These are phyloP conservation scores for Platysteira castanea DNA, from an alignment of 2,113 vertebrate genomes.

Conservation along the genomic window DNA sequence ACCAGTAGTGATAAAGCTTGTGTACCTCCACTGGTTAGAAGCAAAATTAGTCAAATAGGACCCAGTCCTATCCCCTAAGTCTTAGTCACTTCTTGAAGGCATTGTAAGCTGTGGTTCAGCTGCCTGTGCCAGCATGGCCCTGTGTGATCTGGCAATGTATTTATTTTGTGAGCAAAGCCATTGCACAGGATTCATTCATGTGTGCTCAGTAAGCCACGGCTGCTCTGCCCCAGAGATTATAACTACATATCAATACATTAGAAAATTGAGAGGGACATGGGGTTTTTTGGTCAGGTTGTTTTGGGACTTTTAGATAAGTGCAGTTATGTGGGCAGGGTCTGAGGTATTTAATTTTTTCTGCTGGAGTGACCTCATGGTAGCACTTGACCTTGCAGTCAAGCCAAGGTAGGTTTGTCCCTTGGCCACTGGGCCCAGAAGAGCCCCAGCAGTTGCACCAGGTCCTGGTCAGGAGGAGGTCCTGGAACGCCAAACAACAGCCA, in stretches of 20 bases:
- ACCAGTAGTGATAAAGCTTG: background rate
- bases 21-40: background rate
- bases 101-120: background rate
- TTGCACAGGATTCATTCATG: background rate
- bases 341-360: background rate
- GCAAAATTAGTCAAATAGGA: background rate
- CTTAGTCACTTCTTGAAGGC: background rate
- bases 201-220: background rate
- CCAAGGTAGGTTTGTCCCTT: background rate
- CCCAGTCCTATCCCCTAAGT: background rate
- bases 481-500: background rate
- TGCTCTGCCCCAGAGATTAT: background rate
- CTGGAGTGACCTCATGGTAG: background rate
- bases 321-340: background rate
- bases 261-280: background rate
- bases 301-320: background rate
- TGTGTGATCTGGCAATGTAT: accelerated
- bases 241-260: background rate
- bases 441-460: background rate
- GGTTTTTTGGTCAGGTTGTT: background rate
- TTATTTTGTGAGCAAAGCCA: background rate
- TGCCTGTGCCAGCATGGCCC: background rate
- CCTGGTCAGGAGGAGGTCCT: background rate
- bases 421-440: background rate
- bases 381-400: background rate